phyloP scores from a whole-genome alignment of 2,113 vertebrate genomes.

The Entomyzon cyanotis region DNA sequence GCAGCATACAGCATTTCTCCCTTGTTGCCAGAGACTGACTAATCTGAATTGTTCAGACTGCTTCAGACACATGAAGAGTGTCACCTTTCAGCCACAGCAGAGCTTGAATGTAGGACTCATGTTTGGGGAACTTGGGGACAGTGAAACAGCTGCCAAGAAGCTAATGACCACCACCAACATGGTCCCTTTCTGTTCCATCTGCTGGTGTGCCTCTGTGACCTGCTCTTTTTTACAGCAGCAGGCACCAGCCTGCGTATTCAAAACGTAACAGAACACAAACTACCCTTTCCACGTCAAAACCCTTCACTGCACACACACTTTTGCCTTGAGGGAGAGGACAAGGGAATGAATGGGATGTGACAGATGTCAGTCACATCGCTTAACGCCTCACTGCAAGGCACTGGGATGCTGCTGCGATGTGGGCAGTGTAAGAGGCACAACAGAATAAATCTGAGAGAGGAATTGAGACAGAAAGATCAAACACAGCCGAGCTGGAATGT shows the following conservation, averaged over 20 bases:
- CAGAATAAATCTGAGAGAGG: neutral
- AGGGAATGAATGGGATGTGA: neutral
- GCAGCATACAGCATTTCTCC: fast-evolving
- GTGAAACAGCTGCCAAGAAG: neutral
- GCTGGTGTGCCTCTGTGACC: neutral
- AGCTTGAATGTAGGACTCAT: fast-evolving
- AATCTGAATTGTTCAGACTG: neutral
- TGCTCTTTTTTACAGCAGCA: neutral
- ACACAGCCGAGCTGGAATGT: neutral
- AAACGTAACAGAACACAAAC: neutral
- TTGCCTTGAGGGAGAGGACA: constrained; percentile 2
- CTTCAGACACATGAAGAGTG: neutral
- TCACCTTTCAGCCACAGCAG: neutral
- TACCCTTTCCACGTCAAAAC: neutral
- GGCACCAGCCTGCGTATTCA: neutral
- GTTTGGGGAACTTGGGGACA: neutral
- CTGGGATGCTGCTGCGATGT: neutral
- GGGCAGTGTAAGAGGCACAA: neutral
- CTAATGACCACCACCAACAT: neutral
- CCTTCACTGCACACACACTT: neutral
- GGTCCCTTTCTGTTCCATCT: neutral
- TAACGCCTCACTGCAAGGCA: constrained; percentile 34
- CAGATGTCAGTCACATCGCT: constrained; percentile 55
- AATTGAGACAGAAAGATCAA: neutral
- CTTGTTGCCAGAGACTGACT: neutral